Conservation (phyloP, 2,888 invertebrate species). For the Cheilosia scutellata region DNA sequence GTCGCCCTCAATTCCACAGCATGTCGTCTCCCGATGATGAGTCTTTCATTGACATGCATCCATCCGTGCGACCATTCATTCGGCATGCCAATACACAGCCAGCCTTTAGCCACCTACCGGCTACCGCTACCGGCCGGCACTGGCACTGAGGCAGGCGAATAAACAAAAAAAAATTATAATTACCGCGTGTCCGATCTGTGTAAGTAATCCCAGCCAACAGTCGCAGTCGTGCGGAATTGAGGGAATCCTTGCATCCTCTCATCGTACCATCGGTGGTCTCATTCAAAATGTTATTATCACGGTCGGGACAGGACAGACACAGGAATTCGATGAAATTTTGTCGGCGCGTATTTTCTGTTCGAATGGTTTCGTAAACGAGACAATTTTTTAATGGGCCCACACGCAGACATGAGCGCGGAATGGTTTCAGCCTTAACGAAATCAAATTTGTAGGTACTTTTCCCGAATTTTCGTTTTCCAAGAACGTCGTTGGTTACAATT, state of each 20-base stretch:
- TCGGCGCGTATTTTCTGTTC: constrained; percentile 56
- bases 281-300: constrained; percentile 69
- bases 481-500: background rate
- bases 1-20: constrained; percentile 61
- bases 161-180: constrained; percentile 54
- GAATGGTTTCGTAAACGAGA: constrained; percentile 61
- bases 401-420: constrained; percentile 25
- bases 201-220: constrained; percentile 37
- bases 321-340: constrained; percentile 54
- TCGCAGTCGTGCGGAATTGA: background rate
- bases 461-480: background rate
- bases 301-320: constrained; percentile 11
- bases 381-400: constrained; percentile 71
- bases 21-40: constrained; percentile 65
- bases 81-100: constrained; percentile 36
- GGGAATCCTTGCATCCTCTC: constrained; percentile 23
- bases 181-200: constrained; percentile 68
- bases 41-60: constrained; percentile 72
- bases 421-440: background rate
- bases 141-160: background rate
- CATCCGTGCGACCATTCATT: constrained; percentile 51
- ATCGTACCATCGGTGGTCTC: constrained; percentile 38
- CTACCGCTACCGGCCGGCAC: background rate
- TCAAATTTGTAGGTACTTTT: constrained; percentile 10
- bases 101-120: background rate